Evolutionary conservation across 2,888 invertebrate genomes (phyloP).

Genomic region (Schrankia costaestrigalis): DNA sequence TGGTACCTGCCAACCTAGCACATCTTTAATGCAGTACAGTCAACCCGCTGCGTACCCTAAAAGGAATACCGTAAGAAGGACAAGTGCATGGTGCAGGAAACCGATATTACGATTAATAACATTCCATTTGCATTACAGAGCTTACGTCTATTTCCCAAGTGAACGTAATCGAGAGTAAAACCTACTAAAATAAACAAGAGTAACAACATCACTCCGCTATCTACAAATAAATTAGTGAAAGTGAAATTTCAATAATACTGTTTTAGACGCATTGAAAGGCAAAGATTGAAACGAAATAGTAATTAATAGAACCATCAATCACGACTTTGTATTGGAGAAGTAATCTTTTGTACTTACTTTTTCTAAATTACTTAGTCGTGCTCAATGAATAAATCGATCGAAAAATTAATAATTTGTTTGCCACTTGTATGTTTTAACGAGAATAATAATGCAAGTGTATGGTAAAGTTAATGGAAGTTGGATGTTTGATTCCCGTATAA

Average conservation of each 20-base stretch:
- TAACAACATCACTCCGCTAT: constrained; percentile 43
- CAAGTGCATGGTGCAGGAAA: too few relatives aligned
- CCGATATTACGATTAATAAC: too few relatives aligned
- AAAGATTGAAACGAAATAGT: constrained; percentile 49
- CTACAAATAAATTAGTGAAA: constrained; percentile 65
- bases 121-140: too few relatives aligned
- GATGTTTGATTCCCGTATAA: not conserved
- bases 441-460: not conserved
- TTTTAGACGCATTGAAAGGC: constrained; percentile 58
- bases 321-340: constrained; percentile 37
- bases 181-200: too few relatives aligned
- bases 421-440: not conserved
- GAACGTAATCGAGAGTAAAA: too few relatives aligned
- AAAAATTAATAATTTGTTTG: constrained; percentile 15
- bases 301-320: constrained; percentile 73
- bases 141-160: too few relatives aligned
- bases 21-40: too few relatives aligned
- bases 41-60: too few relatives aligned
- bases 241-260: constrained; percentile 65
- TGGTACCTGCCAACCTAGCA: too few relatives aligned
- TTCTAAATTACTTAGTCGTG: constrained; percentile 43
- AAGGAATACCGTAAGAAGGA: too few relatives aligned
- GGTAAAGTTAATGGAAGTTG: not conserved
- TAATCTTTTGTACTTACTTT: constrained; percentile 40
- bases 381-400: constrained; percentile 25